Conservation (phyloP, 2,888 invertebrate species). For the Podabrus alpinus region DNA sequence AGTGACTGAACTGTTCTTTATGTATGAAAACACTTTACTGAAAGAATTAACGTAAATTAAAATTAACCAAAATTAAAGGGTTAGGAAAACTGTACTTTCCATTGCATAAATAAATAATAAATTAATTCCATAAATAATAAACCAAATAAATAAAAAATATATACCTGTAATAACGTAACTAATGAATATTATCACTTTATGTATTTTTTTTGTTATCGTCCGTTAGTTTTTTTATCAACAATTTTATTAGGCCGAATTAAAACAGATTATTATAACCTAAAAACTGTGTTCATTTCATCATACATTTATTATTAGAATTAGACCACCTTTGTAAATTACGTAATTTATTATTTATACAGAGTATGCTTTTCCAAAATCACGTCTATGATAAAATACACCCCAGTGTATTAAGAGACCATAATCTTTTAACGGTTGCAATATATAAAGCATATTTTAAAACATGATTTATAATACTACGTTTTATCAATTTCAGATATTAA, state of each 20-base stretch:
- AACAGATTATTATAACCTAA: neutral
- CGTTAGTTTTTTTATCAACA: neutral
- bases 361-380: neutral
- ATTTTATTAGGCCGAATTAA: neutral
- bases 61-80: no score
- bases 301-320: neutral
- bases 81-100: no score
- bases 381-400: slow-evolving; percentile 1
- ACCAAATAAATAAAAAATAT: neutral
- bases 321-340: slow-evolving; percentile 1
- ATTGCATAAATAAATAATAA: no score
- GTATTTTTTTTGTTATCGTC: neutral
- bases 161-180: neutral
- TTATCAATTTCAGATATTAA: neutral
- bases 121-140: neutral
- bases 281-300: neutral
- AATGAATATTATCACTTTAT: neutral
- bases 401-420: neutral
- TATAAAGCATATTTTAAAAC: neutral
- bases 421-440: neutral
- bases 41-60: no score
- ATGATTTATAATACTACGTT: neutral
- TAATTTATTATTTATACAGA: slow-evolving; percentile 5
- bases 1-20: no score
- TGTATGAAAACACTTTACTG: no score